Evolutionary conservation across 64 coral and sea anemone genomes (phyloP).

Genomic region (Dendronephthya gigantea): DNA sequence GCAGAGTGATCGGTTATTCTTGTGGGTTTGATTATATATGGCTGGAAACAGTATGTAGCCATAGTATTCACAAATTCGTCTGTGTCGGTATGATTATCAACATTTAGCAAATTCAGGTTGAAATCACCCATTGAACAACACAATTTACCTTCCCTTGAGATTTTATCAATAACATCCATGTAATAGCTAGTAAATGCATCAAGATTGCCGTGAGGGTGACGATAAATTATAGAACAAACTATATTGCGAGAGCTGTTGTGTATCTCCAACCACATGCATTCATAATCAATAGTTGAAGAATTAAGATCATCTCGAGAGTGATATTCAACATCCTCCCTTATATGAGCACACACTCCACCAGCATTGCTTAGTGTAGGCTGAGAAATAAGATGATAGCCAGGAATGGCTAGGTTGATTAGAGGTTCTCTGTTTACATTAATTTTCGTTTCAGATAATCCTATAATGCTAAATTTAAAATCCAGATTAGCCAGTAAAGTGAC

Average conservation of each 20-base stretch:
- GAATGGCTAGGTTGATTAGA: conserved; percentile 16
- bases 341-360: conserved; percentile 7
- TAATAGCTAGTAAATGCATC: too few species aligned
- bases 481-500: background rate
- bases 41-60: too few species aligned
- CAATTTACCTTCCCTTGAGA: too few species aligned
- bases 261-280: background rate
- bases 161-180: too few species aligned
- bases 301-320: background rate
- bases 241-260: background rate
- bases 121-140: too few species aligned
- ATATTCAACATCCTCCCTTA: background rate
- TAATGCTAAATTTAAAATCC: background rate
- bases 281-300: background rate
- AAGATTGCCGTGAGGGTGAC: too few species aligned
- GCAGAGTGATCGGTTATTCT: too few species aligned
- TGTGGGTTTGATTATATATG: too few species aligned
- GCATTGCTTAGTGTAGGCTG: background rate
- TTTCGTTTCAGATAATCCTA: background rate
- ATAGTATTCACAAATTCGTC: too few species aligned
- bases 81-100: too few species aligned
- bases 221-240: too few species aligned
- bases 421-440: background rate
- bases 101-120: too few species aligned
- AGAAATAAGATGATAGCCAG: background rate